Percentiles rank a stretch among this genome's conserved stretches.
Conservation (phyloP, 2,888 invertebrate species). For the Sarcophaga rosellei region DNA sequence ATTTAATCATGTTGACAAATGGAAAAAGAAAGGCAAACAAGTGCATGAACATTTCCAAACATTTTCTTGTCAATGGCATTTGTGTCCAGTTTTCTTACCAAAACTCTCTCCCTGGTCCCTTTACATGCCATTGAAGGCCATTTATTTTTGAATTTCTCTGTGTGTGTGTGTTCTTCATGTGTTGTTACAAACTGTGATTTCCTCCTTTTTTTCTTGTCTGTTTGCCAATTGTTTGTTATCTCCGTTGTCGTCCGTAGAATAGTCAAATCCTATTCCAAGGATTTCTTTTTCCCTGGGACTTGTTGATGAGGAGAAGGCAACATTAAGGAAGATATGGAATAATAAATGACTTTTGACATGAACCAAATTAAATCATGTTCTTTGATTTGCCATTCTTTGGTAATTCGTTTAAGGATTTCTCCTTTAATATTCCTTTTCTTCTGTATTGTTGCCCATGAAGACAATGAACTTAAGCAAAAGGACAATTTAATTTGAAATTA, state of each 20-base stretch:
- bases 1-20: slow-evolving; percentile 38
- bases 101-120: not conserved
- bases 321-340: slow-evolving; percentile 30
- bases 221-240: slow-evolving; percentile 14
- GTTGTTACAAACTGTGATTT: not conserved
- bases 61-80: slow-evolving; percentile 56
- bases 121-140: not conserved
- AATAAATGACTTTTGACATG: slow-evolving; percentile 58
- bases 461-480: not conserved
- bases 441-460: not conserved
- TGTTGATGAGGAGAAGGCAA: not conserved
- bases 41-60: slow-evolving; percentile 51
- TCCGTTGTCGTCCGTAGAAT: not conserved
- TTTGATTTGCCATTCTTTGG: not conserved
- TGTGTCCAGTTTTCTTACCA: slow-evolving; percentile 35
- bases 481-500: not conserved
- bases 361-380: slow-evolving; percentile 55
- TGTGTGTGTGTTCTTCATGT: too few species aligned
- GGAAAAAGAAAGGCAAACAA: not conserved
- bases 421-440: not conserved
- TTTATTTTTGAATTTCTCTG: slow-evolving; percentile 1
- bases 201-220: slow-evolving; percentile 20
- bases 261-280: not conserved
- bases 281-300: slow-evolving; percentile 19
- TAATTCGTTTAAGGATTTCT: slow-evolving; percentile 3